Conservation (phyloP, 64 coral and sea anemone species). For the Exaiptasia diaphana region DNA sequence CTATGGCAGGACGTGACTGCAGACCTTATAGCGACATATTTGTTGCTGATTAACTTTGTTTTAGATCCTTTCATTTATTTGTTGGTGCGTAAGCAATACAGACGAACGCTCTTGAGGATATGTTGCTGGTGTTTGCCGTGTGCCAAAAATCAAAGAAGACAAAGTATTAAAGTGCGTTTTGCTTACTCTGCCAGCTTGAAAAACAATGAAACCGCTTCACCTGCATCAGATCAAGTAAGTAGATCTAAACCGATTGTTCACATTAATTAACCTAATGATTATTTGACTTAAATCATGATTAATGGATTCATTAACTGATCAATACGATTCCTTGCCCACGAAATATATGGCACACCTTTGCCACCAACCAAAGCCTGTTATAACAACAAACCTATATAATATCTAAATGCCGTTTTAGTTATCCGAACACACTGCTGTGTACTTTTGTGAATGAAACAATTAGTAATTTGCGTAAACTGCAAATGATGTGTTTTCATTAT, state of each 20-base stretch:
- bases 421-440: too few species aligned
- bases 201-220: neutral
- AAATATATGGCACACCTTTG: too few species aligned
- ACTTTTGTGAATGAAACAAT: too few species aligned
- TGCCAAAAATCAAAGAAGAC: neutral
- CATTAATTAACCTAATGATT: neutral
- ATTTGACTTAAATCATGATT: neutral
- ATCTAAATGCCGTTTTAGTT: too few species aligned
- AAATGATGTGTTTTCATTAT: too few species aligned
- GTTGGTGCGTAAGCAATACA: neutral
- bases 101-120: neutral
- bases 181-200: slow-evolving; percentile 20
- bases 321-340: neutral
- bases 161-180: neutral
- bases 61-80: slow-evolving; percentile 5
- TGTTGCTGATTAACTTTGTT: neutral
- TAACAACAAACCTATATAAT: too few species aligned
- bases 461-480: too few species aligned
- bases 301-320: neutral
- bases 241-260: neutral
- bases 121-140: slow-evolving; percentile 1
- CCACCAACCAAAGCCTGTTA: too few species aligned
- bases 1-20: neutral
- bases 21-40: neutral
- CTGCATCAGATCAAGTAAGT: neutral